Evolutionary conservation across 2,888 invertebrate genomes (phyloP).

Genomic region (Phytoseiulus persimilis): DNA sequence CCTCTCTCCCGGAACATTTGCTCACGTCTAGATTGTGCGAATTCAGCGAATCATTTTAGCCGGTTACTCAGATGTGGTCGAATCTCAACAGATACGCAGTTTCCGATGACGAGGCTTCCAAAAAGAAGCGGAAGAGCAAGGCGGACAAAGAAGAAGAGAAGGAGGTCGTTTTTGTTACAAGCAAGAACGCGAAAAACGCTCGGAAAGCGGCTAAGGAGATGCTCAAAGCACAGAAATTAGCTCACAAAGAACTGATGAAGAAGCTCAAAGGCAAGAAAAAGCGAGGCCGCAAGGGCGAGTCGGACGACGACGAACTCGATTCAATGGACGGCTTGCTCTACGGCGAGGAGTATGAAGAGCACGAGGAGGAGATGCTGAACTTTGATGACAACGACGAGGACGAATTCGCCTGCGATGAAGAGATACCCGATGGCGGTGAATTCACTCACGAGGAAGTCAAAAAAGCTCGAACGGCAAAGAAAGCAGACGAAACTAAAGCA

Average conservation of each 20-base stretch:
- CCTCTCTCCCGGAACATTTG: constrained; percentile 50
- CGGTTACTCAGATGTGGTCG: no score
- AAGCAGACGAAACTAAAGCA: constrained; percentile 53
- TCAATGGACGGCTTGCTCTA: not conserved
- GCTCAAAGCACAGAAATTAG: constrained; percentile 40
- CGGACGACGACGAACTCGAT: constrained; percentile 22
- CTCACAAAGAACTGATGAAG: constrained; percentile 33
- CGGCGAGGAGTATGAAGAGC: constrained; percentile 49
- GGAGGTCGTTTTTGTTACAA: constrained; percentile 40
- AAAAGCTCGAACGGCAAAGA: constrained; percentile 73
- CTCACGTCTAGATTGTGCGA: no score
- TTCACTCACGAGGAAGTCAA: constrained; percentile 53
- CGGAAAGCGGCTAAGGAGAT: constrained; percentile 35
- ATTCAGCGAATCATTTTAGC: no score
- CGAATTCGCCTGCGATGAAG: constrained; percentile 73
- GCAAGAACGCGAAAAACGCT: constrained; percentile 44
- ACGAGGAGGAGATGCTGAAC: constrained; percentile 53
- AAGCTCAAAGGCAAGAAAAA: constrained; percentile 41
- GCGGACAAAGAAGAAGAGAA: constrained; percentile 44
- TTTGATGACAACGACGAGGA: constrained; percentile 67
- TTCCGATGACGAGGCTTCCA: constrained; percentile 40
- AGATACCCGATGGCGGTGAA: constrained; percentile 62
- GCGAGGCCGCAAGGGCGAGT: constrained; percentile 1
- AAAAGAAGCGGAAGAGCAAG: constrained; percentile 42
- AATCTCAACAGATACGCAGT: constrained; percentile 22